Evolutionary conservation across 2,888 invertebrate species (phyloP), one percentile per base, ranked within the genome.

Genomic region (Synergus japonicus): DNA sequence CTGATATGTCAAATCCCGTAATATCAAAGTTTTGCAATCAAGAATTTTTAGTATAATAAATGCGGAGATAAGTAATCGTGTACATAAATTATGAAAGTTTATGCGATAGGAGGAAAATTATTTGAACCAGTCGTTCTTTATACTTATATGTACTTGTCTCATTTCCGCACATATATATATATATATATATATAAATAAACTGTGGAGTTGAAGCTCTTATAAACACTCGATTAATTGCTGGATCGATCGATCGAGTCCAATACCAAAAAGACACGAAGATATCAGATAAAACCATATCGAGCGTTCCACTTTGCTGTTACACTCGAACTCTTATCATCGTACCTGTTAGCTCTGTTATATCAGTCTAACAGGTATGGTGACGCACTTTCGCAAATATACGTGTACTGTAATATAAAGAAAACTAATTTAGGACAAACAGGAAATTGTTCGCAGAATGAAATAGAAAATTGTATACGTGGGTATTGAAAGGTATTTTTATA

Each of bases 51-150:
- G 66, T 44, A 12, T 37, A 37, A 37, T 37, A 37, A 37, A 37
- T 13, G 41, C 41, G 43, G 41, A 41, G 65, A 37, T 65, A 65
- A 65, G 41, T 66, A 66, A 66, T 66, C 18, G 66, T 13, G 9
- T 44, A 66, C 43, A 66, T 66, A 18, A 66, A 44, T 66, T 66
- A 66, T 43, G 18, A 66, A 15, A 66, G 66, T 43, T 66, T 66
- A 18, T 44, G 41, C 18, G 43, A 66, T 66, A 66, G 15, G 65
- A 65, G 15, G 65, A 65, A 65, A 65, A 29, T 29, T 65, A 65
- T 65, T 65, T 65, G 65, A 65, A 15, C 44, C n/a, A n/a, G 12
- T 64, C 15, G 29, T 64, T 64, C 9, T 22, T 37, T 29, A 37
- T 29, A n/a, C 18, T 18, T 60, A n/a, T 18, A 3, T 63, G 5